phyloP scores from a whole-genome alignment of 2,113 vertebrate species.

The Datnioides undecimradiatus region DNA sequence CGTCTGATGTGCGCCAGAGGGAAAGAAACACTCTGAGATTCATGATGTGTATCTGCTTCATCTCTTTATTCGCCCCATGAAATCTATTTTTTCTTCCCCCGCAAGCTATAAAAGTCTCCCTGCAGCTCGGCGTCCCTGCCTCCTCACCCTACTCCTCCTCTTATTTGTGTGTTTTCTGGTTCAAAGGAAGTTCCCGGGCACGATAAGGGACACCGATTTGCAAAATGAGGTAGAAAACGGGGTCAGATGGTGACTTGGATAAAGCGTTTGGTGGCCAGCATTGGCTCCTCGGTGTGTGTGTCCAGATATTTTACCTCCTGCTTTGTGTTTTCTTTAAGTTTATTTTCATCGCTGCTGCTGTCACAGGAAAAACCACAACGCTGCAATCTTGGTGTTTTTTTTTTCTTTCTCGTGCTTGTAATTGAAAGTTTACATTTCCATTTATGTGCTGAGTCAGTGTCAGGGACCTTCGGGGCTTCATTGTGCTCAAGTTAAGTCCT shows the following conservation, averaged over 20 bases:
- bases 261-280: conserved; percentile 31
- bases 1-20: neutral
- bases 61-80: conserved; percentile 19
- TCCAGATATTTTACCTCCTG: conserved; percentile 43
- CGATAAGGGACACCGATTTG: conserved; percentile 64
- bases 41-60: neutral
- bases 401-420: conserved; percentile 45
- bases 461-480: conserved; percentile 15
- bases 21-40: conserved; percentile 4
- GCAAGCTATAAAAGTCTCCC: conserved; percentile 36
- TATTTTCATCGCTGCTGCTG: conserved; percentile 63
- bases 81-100: conserved; percentile 14
- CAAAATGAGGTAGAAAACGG: conserved; percentile 64
- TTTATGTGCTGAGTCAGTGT: conserved; percentile 52
- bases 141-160: neutral
- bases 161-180: conserved; percentile 63
- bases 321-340: conserved; percentile 58
- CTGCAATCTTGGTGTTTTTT: conserved; percentile 53
- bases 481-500: conserved; percentile 40
- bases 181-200: conserved; percentile 58
- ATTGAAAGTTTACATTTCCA: conserved; percentile 57
- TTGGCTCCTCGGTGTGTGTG: conserved; percentile 10
- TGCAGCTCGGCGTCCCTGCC: neutral
- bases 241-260: conserved; percentile 73
- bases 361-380: conserved; percentile 55